Percentiles rank a stretch among this genome's conserved stretches.
These are phyloP conservation scores for Ornithoptera priamus DNA, from an alignment of 2,888 invertebrate genomes.

Conservation along the genomic window DNA sequence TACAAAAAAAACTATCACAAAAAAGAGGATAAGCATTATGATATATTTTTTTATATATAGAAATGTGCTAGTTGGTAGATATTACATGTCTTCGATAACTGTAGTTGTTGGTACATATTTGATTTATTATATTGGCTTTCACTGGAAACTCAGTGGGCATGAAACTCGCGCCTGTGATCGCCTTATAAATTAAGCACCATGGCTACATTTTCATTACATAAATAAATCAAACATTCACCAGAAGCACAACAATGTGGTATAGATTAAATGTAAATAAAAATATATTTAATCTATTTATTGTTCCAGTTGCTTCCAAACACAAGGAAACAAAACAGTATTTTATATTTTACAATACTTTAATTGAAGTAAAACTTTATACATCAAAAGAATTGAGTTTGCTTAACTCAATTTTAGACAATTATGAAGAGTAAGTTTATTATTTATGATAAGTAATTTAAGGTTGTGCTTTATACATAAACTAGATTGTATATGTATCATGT, in stretches of 20 bases:
- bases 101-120: too few relatives aligned
- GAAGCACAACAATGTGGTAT: neutral
- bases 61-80: too few relatives aligned
- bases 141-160: too few relatives aligned
- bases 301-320: constrained; percentile 94
- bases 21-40: too few relatives aligned
- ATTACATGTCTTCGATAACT: too few relatives aligned
- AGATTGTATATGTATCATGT: neutral
- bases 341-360: constrained; percentile 95
- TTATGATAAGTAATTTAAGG: constrained; percentile 8
- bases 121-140: too few relatives aligned
- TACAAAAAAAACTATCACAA: too few relatives aligned
- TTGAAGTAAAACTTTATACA: constrained; percentile 95
- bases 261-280: neutral
- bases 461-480: constrained; percentile 4
- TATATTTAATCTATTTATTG: constrained; percentile 34
- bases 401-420: constrained; percentile 94
- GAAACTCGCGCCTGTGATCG: too few relatives aligned
- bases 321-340: constrained; percentile 99
- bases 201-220: too few relatives aligned
- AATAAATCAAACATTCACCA: neutral
- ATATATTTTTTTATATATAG: too few relatives aligned
- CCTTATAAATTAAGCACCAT: too few relatives aligned
- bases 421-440: constrained; percentile 84
- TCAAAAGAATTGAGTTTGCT: constrained; percentile 93